These are phyloP conservation scores for Cirrhinus molitorella DNA, from an alignment of 2,797 vertebrate species.

Conservation along the genomic window DNA sequence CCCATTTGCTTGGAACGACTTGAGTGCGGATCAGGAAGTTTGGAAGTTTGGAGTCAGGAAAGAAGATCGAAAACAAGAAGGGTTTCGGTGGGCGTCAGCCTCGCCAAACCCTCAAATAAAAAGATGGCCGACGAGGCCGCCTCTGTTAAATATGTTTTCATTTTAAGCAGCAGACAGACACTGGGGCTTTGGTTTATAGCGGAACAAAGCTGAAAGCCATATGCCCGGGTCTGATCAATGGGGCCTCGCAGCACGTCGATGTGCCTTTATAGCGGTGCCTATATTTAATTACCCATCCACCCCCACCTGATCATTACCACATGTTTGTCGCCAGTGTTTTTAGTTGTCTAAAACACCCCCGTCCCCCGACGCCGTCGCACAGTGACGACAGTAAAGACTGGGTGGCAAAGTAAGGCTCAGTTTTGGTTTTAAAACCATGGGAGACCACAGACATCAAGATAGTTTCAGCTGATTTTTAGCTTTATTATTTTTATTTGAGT, in stretches of 20 bases:
- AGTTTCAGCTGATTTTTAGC: no score
- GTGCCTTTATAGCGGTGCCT: slow-evolving; percentile 38
- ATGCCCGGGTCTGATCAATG: slow-evolving; percentile 40
- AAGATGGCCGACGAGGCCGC: not conserved
- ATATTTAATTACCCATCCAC: slow-evolving; percentile 51
- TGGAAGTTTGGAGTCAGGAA: slow-evolving; percentile 15
- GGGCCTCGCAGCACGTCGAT: slow-evolving; percentile 38
- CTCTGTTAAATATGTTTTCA: slow-evolving; percentile 44
- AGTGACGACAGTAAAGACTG: slow-evolving; percentile 9
- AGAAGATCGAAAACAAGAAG: not conserved
- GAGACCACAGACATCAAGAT: no score
- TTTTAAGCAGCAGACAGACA: slow-evolving; percentile 41
- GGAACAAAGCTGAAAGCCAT: slow-evolving; percentile 46
- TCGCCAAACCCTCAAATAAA: slow-evolving; percentile 45
- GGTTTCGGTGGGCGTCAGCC: not conserved
- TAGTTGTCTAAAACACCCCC: not conserved
- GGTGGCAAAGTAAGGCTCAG: slow-evolving; percentile 35
- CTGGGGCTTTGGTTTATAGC: slow-evolving; percentile 32
- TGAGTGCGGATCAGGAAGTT: slow-evolving; percentile 22
- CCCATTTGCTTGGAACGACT: not conserved
- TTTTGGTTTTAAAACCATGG: no score
- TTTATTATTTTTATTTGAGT: no score
- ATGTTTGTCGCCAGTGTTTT: not conserved
- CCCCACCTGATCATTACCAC: slow-evolving; percentile 32
- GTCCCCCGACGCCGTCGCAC: not conserved